Percentiles rank a stretch among this genome's conserved stretches.
phyloP scores from a whole-genome alignment of 2,113 vertebrate species.

The Mungos mungo region DNA sequence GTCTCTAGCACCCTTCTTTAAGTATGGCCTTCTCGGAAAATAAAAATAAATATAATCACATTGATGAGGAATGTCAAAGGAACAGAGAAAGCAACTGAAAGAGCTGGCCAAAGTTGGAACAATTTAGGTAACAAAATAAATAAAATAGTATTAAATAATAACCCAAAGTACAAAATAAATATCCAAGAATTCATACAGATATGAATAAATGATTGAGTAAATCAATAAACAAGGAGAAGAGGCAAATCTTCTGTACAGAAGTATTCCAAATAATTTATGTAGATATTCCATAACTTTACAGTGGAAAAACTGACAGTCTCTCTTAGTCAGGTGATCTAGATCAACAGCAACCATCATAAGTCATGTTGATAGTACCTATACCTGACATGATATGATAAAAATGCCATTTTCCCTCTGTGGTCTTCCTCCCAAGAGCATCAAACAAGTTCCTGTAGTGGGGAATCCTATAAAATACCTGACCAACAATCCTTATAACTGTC shows the following conservation, averaged over 20 bases:
- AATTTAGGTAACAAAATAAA: not conserved
- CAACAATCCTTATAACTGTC: not conserved
- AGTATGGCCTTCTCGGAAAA: not conserved
- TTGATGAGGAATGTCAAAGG: not conserved
- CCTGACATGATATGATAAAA: not conserved
- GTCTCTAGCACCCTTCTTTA: not conserved
- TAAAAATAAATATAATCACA: not conserved
- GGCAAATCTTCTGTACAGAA: not conserved
- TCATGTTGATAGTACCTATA: not conserved
- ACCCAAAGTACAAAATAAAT: not conserved
- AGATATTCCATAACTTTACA: not conserved
- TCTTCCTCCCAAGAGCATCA: not conserved
- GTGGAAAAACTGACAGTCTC: not conserved
- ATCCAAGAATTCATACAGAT: not conserved
- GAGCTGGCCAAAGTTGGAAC: not conserved
- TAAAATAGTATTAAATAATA: not conserved
- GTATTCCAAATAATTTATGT: not conserved
- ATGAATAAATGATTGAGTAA: not conserved
- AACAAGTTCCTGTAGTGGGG: not conserved
- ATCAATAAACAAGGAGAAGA: not conserved
- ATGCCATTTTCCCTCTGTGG: not conserved
- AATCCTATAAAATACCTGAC: not conserved
- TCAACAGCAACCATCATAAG: not conserved
- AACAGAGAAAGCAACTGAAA: not conserved
- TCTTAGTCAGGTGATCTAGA: not conserved